phyloP scores from a whole-genome alignment of 2,888 invertebrate species.

The Sussaba pulchella region DNA sequence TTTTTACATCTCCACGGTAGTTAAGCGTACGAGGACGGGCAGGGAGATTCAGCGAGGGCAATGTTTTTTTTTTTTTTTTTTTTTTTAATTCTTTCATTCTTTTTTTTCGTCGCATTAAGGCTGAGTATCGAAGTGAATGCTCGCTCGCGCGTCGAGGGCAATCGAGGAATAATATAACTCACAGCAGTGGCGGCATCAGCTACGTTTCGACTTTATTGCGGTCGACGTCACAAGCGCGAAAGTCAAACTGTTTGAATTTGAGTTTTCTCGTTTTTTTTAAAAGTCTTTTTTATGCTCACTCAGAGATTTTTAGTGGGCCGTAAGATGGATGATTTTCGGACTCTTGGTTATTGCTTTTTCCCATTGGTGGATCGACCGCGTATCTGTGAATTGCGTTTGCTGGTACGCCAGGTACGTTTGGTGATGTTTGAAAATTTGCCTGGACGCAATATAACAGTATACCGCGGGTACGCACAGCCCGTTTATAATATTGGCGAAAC shows the following conservation, averaged over 20 bases:
- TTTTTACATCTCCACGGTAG: slow-evolving; percentile 22
- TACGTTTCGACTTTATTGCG: slow-evolving; percentile 47
- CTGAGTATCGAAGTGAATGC: slow-evolving; percentile 18
- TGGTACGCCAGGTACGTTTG: not conserved
- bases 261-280: slow-evolving; percentile 35
- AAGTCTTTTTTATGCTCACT: slow-evolving; percentile 3
- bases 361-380: not conserved
- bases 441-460: slow-evolving; percentile 42
- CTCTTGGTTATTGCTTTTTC: slow-evolving; percentile 15
- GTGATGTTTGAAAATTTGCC: slow-evolving; percentile 39
- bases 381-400: slow-evolving; percentile 1
- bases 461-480: slow-evolving; percentile 24
- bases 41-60: slow-evolving; percentile 6
- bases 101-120: slow-evolving; percentile 30
- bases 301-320: slow-evolving; percentile 20
- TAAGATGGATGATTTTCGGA: slow-evolving; percentile 1
- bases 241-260: slow-evolving; percentile 35
- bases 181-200: slow-evolving; percentile 2
- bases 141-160: slow-evolving; percentile 36
- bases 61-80: not conserved
- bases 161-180: slow-evolving; percentile 35
- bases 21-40: not conserved
- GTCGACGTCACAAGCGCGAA: not conserved
- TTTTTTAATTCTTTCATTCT: not conserved
- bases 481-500: slow-evolving; percentile 51